These are phyloP conservation scores for Pelodiscus sinensis DNA, from an alignment of 2,113 vertebrate genomes.

Conservation along the genomic window DNA sequence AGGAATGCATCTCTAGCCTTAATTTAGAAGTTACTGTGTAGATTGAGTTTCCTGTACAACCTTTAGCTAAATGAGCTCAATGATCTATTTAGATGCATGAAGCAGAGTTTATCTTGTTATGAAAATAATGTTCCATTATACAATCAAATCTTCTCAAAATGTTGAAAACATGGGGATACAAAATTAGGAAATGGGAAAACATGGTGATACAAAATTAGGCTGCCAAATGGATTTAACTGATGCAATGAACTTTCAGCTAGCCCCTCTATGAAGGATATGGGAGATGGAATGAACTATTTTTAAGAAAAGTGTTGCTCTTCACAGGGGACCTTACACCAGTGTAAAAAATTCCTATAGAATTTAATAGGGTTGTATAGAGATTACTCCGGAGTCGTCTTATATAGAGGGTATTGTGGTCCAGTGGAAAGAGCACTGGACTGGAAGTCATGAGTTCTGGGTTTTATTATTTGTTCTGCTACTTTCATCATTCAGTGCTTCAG, in stretches of 20 bases:
- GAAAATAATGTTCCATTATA: constrained; percentile 50
- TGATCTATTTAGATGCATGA: constrained; percentile 58
- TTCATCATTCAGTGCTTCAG: not conserved
- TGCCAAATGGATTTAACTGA: constrained; percentile 59
- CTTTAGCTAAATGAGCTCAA: not conserved
- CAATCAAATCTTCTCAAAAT: constrained; percentile 26
- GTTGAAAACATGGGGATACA: constrained; percentile 1
- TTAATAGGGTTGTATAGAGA: not conserved
- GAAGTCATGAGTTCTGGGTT: not conserved
- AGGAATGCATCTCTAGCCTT: constrained; percentile 8
- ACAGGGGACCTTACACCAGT: not conserved
- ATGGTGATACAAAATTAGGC: constrained; percentile 7
- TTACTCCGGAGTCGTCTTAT: not conserved
- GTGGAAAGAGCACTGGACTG: not conserved
- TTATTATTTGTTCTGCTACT: not conserved
- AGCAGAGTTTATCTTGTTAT: constrained; percentile 48
- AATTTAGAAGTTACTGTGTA: constrained; percentile 51
- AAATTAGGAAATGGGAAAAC: constrained; percentile 34
- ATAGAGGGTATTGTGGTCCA: not conserved
- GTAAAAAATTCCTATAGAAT: not conserved
- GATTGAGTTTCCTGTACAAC: constrained; percentile 22
- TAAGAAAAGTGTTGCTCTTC: not conserved
- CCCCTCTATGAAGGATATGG: not conserved
- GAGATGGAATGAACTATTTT: not conserved
- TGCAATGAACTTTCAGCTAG: constrained; percentile 12